Conservation (phyloP, 2,888 invertebrate species). For the Megastigmus dorsalis region DNA sequence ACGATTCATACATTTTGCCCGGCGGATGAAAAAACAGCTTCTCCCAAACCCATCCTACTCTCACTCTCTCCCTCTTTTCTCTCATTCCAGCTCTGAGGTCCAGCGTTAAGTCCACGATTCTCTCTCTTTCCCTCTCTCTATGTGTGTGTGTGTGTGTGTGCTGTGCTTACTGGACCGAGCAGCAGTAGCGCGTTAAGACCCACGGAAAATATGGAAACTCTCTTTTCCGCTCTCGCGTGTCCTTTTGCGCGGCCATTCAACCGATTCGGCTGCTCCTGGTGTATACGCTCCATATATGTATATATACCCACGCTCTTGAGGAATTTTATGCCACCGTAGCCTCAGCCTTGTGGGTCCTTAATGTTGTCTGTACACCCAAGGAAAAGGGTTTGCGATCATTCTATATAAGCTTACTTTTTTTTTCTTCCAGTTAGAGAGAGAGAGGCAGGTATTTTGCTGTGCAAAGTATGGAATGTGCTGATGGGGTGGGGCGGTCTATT, state of each 20-base stretch:
- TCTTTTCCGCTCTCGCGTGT: constrained; percentile 29
- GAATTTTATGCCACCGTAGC: constrained; percentile 29
- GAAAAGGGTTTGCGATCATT: constrained; percentile 20
- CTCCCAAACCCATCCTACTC: constrained; percentile 45
- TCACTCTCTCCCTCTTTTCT: no score
- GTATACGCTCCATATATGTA: no score
- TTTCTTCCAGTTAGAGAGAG: not conserved
- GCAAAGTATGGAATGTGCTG: no score
- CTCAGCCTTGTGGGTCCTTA: no score
- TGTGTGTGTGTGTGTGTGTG: constrained; percentile 18
- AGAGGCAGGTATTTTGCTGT: not conserved
- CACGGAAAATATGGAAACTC: constrained; percentile 52
- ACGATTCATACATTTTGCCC: constrained; percentile 74
- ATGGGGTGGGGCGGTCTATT: constrained; percentile 27
- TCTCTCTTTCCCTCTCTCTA: constrained; percentile 43
- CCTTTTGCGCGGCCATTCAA: constrained; percentile 20
- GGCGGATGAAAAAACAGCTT: constrained; percentile 68
- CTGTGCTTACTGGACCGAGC: constrained; percentile 31
- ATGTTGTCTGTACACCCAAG: not conserved
- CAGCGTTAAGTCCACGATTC: constrained; percentile 54
- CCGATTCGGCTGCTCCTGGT: constrained; percentile 10
- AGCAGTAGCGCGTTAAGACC: constrained; percentile 29
- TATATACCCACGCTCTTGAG: constrained; percentile 29
- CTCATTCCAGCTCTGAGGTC: no score
- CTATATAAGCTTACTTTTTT: constrained; percentile 19